Percentiles rank a stretch among this genome's conserved stretches.
Evolutionary conservation across 2,113 vertebrate genomes (phyloP).

Genomic region (Leucoraja erinaceus): DNA sequence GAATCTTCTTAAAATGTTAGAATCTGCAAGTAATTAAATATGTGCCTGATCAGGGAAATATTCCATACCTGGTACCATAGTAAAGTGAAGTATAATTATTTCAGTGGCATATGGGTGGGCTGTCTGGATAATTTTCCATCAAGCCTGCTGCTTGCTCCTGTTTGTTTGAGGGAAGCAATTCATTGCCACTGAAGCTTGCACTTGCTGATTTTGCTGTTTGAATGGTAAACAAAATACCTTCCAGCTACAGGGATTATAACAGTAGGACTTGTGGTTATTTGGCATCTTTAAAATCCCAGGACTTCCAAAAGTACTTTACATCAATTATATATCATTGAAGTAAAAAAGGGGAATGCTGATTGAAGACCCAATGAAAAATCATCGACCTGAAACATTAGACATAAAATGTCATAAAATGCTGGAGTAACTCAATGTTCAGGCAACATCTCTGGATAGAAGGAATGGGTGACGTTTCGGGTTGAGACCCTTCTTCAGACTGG

Average conservation of each 20-base stretch:
- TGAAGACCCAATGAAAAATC: too few relatives aligned
- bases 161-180: not conserved
- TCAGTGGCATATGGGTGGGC: not conserved
- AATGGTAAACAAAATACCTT: not conserved
- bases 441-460: too few relatives aligned
- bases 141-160: not conserved
- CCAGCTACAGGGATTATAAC: not conserved
- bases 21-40: not conserved
- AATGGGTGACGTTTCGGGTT: too few relatives aligned
- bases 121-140: not conserved
- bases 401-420: too few relatives aligned
- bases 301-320: not conserved
- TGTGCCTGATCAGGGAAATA: not conserved
- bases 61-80: not conserved
- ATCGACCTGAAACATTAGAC: too few relatives aligned
- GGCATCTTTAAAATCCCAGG: not conserved
- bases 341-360: not conserved
- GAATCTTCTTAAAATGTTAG: not conserved
- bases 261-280: not conserved
- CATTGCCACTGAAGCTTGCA: not conserved
- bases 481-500: too few relatives aligned
- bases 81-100: not conserved
- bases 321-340: not conserved
- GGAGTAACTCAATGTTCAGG: too few relatives aligned
- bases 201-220: not conserved